phyloP scores from a whole-genome alignment of 2,888 invertebrate genomes.

The Lagria hirta region DNA sequence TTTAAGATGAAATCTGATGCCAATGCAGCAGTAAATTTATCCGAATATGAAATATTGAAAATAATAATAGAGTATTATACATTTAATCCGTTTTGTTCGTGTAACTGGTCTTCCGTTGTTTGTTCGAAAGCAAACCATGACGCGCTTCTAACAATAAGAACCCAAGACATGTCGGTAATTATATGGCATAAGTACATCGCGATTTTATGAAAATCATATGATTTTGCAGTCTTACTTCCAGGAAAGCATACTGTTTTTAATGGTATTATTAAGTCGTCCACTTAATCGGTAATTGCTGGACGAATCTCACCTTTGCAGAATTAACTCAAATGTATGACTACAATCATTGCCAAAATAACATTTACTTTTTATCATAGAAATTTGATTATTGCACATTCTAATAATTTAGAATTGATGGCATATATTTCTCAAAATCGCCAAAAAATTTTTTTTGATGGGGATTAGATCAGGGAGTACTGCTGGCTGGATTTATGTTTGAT shows the following conservation, averaged over 20 bases:
- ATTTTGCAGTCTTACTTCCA: constrained; percentile 15
- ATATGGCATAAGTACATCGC: constrained; percentile 17
- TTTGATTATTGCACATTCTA: too few relatives aligned
- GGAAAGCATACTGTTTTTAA: constrained; percentile 13
- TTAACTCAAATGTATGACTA: too few relatives aligned
- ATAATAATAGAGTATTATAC: constrained; percentile 47
- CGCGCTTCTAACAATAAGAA: constrained; percentile 41
- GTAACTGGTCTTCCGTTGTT: constrained; percentile 50
- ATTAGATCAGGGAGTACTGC: too few relatives aligned
- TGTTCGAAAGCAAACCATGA: constrained; percentile 51
- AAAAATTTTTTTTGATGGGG: too few relatives aligned
- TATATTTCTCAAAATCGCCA: too few relatives aligned
- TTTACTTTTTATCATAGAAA: too few relatives aligned
- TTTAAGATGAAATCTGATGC: constrained; percentile 15
- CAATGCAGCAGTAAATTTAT: constrained; percentile 23
- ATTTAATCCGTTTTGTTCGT: constrained; percentile 46
- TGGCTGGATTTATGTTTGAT: too few relatives aligned
- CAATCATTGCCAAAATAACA: too few relatives aligned
- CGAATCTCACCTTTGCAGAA: too few relatives aligned
- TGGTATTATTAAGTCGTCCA: constrained; percentile 4
- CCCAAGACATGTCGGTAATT: constrained; percentile 24
- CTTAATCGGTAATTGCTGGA: constrained; percentile 15
- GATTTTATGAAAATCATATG: constrained; percentile 21
- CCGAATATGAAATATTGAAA: constrained; percentile 48
- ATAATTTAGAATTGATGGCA: too few relatives aligned